A percentile compares a stretch with the other conserved stretches of the same genome.
These are phyloP conservation scores for Threskiornis aethiopicus DNA, from an alignment of 2,797 vertebrate genomes.

Conservation along the genomic window DNA sequence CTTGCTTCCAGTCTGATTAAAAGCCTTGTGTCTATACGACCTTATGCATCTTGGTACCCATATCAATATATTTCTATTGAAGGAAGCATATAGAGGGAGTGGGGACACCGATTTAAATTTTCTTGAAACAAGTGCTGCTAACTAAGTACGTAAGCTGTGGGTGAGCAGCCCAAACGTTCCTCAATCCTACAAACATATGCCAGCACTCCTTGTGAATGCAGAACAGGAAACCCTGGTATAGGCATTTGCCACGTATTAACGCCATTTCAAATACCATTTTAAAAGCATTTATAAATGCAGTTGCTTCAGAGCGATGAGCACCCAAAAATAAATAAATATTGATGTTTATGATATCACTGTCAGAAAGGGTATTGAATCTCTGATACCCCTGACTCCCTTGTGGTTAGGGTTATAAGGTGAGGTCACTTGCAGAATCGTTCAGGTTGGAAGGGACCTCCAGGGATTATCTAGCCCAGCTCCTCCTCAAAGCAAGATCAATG, in stretches of 20 bases:
- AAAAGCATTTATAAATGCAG: background rate
- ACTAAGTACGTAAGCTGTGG: background rate
- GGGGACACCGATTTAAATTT: background rate
- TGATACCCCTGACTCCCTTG: background rate
- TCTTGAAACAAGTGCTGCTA: background rate
- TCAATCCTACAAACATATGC: background rate
- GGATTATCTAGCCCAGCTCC: background rate
- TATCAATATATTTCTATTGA: background rate
- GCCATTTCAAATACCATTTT: background rate
- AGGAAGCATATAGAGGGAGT: background rate
- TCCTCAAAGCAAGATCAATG: background rate
- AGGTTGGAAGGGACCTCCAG: background rate
- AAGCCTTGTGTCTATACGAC: background rate
- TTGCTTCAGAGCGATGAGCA: background rate
- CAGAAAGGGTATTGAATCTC: background rate
- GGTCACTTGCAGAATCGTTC: background rate
- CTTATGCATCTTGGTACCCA: background rate
- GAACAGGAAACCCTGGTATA: background rate
- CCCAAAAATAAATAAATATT: background rate
- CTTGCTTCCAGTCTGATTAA: background rate
- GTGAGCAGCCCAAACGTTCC: background rate
- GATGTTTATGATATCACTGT: background rate
- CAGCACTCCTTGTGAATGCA: background rate
- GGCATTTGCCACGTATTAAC: background rate
- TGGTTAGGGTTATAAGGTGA: background rate